Evolutionary conservation across 2,888 invertebrate genomes (phyloP).

Genomic region (Oxyteleia sp.): DNA sequence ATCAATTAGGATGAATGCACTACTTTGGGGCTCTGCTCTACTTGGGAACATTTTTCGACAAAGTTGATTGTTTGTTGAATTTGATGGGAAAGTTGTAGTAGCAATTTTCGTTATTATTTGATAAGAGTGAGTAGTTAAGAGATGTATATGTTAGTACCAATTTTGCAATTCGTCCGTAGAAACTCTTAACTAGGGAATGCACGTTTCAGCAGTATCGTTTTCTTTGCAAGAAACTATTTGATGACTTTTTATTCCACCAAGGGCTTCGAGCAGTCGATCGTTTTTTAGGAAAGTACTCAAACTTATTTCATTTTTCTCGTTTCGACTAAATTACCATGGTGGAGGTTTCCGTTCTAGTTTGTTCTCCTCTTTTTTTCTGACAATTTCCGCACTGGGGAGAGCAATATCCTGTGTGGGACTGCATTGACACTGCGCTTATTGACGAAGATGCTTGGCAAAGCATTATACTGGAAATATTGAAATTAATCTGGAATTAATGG

Average conservation of each 20-base stretch:
- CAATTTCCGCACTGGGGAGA: constrained; percentile 65
- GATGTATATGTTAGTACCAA: background rate
- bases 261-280: background rate
- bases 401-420: constrained; percentile 63
- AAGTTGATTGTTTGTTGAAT: background rate
- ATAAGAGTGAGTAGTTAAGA: background rate
- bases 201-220: background rate
- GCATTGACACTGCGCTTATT: constrained; percentile 60
- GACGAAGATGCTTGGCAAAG: constrained; percentile 48
- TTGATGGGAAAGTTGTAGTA: background rate
- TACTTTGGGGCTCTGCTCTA: constrained; percentile 7
- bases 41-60: constrained; percentile 3
- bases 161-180: background rate
- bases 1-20: constrained; percentile 15
- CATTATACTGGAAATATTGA: constrained; percentile 51
- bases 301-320: constrained; percentile 57
- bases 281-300: constrained; percentile 22
- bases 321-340: constrained; percentile 58
- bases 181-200: background rate
- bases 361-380: constrained; percentile 62
- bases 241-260: background rate
- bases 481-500: constrained; percentile 43
- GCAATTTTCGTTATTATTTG: constrained; percentile 1
- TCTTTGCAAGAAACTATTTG: background rate
- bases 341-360: constrained; percentile 66